These are phyloP conservation scores for Puffinus mauretanicus DNA, from an alignment of 2,113 vertebrate genomes.

Conservation along the genomic window DNA sequence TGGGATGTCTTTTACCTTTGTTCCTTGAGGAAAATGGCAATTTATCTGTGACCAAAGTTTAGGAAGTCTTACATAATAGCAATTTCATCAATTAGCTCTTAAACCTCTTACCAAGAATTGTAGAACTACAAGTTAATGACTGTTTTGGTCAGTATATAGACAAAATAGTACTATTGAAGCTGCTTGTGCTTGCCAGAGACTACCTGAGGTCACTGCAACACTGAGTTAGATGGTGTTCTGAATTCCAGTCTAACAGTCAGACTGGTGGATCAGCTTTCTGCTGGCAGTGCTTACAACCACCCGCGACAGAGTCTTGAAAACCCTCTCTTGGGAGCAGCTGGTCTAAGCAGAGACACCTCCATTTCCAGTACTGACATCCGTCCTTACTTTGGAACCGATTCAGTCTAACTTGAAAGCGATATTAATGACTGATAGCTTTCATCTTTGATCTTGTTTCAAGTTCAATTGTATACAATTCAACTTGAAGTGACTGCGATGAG, in stretches of 20 bases:
- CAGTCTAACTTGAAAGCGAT: background rate
- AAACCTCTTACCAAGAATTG: background rate
- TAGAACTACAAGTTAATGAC: background rate
- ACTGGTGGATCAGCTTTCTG: background rate
- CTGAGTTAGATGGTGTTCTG: fast-evolving
- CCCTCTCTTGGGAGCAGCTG: background rate
- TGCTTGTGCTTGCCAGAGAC: no score
- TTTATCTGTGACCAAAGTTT: background rate
- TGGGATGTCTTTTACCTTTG: background rate
- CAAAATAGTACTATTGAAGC: background rate
- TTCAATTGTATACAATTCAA: fast-evolving
- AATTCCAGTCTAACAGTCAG: background rate
- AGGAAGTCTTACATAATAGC: background rate
- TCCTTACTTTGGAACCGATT: no score
- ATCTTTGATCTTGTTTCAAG: background rate
- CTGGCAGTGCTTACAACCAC: background rate
- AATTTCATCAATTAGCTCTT: background rate
- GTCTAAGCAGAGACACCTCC: background rate
- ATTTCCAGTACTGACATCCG: background rate
- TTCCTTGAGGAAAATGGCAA: background rate
- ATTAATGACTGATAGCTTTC: background rate
- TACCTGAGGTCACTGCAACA: background rate
- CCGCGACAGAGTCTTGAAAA: background rate
- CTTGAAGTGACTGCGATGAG: background rate
- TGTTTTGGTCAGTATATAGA: fast-evolving